Base-by-base conservation (phyloP, 2,113 vertebrate genomes). In the Turnix velox region DNA sequence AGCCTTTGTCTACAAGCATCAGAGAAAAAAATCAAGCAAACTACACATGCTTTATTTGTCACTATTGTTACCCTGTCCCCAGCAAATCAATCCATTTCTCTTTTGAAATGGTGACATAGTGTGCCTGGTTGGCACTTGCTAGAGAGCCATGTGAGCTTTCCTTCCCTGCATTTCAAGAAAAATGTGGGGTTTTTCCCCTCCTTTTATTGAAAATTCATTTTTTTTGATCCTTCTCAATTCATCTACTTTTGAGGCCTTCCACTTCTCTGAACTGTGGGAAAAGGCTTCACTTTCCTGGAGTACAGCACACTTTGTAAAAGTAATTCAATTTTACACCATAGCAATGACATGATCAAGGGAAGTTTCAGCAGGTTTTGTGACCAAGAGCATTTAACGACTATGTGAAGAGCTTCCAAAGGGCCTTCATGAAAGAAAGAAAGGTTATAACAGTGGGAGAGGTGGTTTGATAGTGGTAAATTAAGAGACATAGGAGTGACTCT, bases 281-380 rank as follows among this genome's bases (percentile, higher is more conserved):
- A 95, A 96, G 35, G 28, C 74, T 90, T 90, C 3, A 2, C 67
- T 95, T 92, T 96, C 80, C 92, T 77, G 88, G 92, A 45, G 93
- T 91, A 93, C 69, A 68, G 86, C 93, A 91, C 0, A 52, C 95
- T 95, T 97, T 97, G 96, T 97, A 97, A 97, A 97, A 96, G 95
- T 95, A 96, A 97, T 96, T 97, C 93, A 96, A 95, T 97, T 97
- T 97, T 97, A 97, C 96, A 96, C 96, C 96, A 97, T 92, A 96
- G 94, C 94, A 93, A 95, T 97, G 96, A 97, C 90, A 96, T 94
- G 97, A 97, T 97, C 96, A 97, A 97, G 97, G 95, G 95, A 92
- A 93, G 69, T 89, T 81, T 84, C 86, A 95, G 94, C 87, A 94
- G 86, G 92, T 92, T 97, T 96, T 97, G 96, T 96, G 96, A 95